A percentile compares a stretch with the other conserved stretches of the same genome.
Conservation (phyloP, 2,797 vertebrate genomes). For the Anniella stebbinsi region DNA sequence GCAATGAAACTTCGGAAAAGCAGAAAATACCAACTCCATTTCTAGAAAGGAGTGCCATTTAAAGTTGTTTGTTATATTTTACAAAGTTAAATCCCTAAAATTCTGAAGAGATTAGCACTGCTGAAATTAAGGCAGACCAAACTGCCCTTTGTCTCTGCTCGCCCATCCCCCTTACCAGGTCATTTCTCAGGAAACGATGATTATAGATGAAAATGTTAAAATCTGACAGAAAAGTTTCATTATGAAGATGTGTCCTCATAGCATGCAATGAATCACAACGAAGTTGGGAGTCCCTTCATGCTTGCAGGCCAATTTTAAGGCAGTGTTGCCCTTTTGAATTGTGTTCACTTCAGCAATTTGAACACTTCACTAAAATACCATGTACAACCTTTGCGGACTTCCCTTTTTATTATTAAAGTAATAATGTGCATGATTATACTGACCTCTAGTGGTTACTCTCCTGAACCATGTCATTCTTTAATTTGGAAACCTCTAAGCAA, state of each 20-base stretch:
- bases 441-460: conserved; percentile 61
- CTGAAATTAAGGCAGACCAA: neutral
- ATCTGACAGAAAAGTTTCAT: neutral
- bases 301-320: neutral
- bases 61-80: neutral
- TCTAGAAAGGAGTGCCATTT: neutral
- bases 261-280: neutral
- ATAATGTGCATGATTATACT: conserved; percentile 24
- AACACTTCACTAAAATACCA: neutral
- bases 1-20: neutral
- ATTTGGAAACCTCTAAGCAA: neutral
- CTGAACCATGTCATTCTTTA: neutral
- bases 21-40: neutral
- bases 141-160: neutral
- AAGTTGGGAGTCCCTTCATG: neutral
- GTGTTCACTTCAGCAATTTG: neutral
- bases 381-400: neutral
- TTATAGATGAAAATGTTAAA: neutral
- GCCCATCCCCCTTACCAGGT: neutral
- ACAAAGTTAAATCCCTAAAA: neutral
- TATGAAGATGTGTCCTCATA: neutral
- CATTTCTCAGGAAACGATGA: neutral
- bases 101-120: neutral
- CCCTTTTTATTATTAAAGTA: neutral
- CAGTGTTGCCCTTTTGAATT: neutral